These are phyloP conservation scores for Edolisoma coerulescens DNA, from an alignment of 2,113 vertebrate species.

Conservation along the genomic window DNA sequence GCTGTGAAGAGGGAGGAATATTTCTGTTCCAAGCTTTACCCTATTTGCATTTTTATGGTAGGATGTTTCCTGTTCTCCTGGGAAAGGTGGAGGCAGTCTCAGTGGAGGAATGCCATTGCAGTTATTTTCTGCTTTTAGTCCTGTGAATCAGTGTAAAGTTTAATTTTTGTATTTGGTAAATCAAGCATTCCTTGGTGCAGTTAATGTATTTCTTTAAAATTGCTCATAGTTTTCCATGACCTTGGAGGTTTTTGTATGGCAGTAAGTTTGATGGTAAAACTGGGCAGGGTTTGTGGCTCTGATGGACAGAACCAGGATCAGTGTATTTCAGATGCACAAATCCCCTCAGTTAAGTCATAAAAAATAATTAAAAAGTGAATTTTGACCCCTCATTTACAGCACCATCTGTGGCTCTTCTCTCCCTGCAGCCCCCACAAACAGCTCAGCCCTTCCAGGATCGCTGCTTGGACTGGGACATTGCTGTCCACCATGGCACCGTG, in stretches of 20 bases:
- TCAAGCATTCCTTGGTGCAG: not conserved
- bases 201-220: not conserved
- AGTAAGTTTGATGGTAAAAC: not conserved
- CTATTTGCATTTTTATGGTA: not conserved
- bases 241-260: not conserved
- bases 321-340: not conserved
- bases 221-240: not conserved
- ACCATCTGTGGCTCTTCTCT: not conserved
- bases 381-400: not conserved
- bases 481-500: conserved; percentile 65
- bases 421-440: conserved; percentile 44
- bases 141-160: not conserved
- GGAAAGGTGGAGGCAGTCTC: not conserved
- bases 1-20: not conserved
- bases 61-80: not conserved
- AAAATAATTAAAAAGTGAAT: not conserved
- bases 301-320: not conserved
- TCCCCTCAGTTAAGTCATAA: not conserved
- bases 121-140: not conserved
- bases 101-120: not conserved
- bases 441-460: not conserved
- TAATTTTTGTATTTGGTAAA: not conserved
- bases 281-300: not conserved
- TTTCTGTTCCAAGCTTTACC: not conserved
- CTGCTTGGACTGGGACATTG: conserved; percentile 25